phyloP scores from a whole-genome alignment of 2,888 invertebrate species.

The Nomada hirtipes region DNA sequence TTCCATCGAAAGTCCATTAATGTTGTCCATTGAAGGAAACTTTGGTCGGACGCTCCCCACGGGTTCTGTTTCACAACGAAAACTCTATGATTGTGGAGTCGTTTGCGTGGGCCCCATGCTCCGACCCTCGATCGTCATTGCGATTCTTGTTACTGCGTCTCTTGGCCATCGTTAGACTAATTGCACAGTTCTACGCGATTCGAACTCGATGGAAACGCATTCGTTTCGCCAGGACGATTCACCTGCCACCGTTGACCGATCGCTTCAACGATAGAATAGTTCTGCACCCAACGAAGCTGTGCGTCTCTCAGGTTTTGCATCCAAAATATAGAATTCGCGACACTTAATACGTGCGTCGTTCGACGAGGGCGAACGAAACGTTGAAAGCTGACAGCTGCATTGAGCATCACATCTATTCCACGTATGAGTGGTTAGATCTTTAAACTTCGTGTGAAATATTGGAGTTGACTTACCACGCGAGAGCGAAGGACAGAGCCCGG shows the following conservation, averaged over 20 bases:
- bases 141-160: constrained; percentile 44
- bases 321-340: background rate
- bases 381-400: constrained; percentile 53
- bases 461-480: constrained; percentile 71
- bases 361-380: background rate
- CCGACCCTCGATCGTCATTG: constrained; percentile 32
- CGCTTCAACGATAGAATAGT: constrained; percentile 34
- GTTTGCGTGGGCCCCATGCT: constrained; percentile 46
- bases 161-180: constrained; percentile 40
- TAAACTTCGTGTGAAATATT: constrained; percentile 41
- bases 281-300: constrained; percentile 39
- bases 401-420: constrained; percentile 41
- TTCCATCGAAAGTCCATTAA: constrained; percentile 77
- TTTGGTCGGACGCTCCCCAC: constrained; percentile 88
- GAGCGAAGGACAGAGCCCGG: constrained; percentile 75
- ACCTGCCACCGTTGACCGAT: constrained; percentile 35
- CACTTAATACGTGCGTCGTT: background rate
- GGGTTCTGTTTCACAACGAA: constrained; percentile 84
- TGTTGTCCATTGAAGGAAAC: constrained; percentile 84
- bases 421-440: constrained; percentile 23
- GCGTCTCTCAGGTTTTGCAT: background rate
- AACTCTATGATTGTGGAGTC: constrained; percentile 29
- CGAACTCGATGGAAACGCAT: constrained; percentile 17
- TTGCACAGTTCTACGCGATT: constrained; percentile 26
- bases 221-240: constrained; percentile 20